These are phyloP conservation scores for Crypturellus tataupa DNA, from an alignment of 2,797 vertebrate species.

Conservation along the genomic window DNA sequence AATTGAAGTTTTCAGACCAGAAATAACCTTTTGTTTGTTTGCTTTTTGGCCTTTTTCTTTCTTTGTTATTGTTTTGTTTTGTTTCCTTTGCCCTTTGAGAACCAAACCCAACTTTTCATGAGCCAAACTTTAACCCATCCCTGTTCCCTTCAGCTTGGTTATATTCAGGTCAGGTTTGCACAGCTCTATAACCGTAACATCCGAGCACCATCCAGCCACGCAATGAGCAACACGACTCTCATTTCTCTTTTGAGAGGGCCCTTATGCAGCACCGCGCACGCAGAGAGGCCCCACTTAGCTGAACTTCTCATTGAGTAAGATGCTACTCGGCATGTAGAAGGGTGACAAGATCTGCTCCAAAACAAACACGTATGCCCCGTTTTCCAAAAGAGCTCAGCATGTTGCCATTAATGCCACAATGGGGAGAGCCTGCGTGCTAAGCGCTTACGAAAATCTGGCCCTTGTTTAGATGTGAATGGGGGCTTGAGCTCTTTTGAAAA, in stretches of 20 bases:
- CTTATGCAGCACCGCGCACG: not conserved
- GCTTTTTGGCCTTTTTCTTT: not conserved
- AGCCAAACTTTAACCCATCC: conserved; percentile 25
- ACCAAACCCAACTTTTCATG: conserved; percentile 12
- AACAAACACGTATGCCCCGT: conserved; percentile 60
- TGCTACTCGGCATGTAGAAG: conserved; percentile 14
- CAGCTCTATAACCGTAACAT: not conserved
- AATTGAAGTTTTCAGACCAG: conserved; percentile 16
- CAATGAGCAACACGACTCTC: not conserved
- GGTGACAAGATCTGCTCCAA: conserved; percentile 31
- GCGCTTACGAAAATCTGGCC: conserved; percentile 53
- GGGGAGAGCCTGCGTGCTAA: conserved; percentile 31
- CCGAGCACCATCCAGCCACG: not conserved
- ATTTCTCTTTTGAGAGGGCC: not conserved
- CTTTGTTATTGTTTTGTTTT: not conserved
- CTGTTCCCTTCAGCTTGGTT: not conserved
- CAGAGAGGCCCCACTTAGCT: not conserved
- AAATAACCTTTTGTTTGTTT: not conserved
- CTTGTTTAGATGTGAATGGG: conserved; percentile 41
- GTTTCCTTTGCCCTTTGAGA: not conserved
- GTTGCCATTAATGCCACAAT: conserved; percentile 59
- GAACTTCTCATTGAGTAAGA: not conserved
- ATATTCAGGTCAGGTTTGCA: not conserved
- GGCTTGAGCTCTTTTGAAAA: conserved; percentile 52
- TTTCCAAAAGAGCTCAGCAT: conserved; percentile 47